Conservation (phyloP, 2,797 vertebrate genomes). For the Babyrousa celebensis region DNA sequence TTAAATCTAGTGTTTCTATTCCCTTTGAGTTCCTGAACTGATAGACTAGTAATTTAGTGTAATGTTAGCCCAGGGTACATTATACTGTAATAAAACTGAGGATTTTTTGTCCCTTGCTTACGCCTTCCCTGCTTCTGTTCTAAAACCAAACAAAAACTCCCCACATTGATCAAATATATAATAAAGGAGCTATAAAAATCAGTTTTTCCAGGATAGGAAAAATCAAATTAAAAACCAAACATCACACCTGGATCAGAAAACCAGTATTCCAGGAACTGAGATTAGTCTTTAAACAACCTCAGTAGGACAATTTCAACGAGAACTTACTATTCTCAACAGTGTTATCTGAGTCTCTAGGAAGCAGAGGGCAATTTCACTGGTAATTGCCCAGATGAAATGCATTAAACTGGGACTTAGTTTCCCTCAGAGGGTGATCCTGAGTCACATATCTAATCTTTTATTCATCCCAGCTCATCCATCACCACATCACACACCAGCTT, state of each 20-base stretch:
- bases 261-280: constrained; percentile 19
- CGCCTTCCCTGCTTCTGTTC: constrained; percentile 36
- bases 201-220: constrained; percentile 48
- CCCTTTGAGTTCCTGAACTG: not conserved
- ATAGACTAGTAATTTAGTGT: not conserved
- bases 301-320: constrained; percentile 19
- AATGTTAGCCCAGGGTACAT: not conserved
- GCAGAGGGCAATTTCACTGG: not conserved
- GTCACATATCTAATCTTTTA: not conserved
- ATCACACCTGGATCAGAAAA: constrained; percentile 11
- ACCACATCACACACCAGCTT: not conserved
- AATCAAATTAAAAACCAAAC: constrained; percentile 64
- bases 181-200: constrained; percentile 27
- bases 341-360: constrained; percentile 1
- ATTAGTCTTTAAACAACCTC: constrained; percentile 36
- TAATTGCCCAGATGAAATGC: not conserved
- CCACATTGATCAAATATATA: not conserved
- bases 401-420: constrained; percentile 13
- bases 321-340: not conserved
- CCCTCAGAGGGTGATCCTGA: constrained; percentile 35
- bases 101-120: not conserved
- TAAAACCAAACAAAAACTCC: constrained; percentile 42
- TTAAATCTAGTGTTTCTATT: constrained; percentile 19
- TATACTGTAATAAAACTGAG: constrained; percentile 3
- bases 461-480: not conserved